Evolutionary conservation across 2,797 vertebrate species (phyloP).

Genomic region (Periparus ater): DNA sequence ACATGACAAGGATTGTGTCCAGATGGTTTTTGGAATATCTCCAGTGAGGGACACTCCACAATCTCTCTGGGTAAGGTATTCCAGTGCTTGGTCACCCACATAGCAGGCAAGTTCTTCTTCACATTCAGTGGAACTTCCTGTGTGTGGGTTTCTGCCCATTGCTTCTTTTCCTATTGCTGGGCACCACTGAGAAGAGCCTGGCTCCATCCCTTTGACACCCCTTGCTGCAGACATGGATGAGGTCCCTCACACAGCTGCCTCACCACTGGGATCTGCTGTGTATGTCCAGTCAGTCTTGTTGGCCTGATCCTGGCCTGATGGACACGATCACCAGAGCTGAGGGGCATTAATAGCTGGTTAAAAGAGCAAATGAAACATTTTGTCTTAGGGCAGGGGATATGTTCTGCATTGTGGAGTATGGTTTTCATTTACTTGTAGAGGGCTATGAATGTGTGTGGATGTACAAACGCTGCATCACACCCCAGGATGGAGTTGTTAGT

Average conservation of each 20-base stretch:
- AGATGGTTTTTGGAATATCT: background rate
- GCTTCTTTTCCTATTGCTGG: background rate
- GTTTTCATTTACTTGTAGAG: background rate
- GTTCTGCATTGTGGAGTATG: background rate
- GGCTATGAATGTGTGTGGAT: background rate
- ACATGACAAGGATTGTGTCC: background rate
- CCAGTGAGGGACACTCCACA: background rate
- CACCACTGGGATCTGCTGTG: accelerated
- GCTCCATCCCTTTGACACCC: background rate
- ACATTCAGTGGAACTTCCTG: background rate
- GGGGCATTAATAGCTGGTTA: background rate
- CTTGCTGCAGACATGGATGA: background rate
- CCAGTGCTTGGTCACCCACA: accelerated
- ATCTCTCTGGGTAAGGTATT: background rate
- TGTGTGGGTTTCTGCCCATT: background rate
- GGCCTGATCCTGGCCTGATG: background rate
- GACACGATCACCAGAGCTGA: accelerated
- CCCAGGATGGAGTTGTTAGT: background rate
- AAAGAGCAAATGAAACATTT: background rate
- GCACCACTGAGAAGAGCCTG: background rate
- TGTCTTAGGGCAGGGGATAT: background rate
- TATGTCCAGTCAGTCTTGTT: background rate
- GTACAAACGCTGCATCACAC: accelerated
- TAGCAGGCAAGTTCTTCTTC: background rate
- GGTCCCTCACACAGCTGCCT: background rate